phyloP scores from a whole-genome alignment of 2,888 invertebrate genomes.

The Tenthredo amoena region DNA sequence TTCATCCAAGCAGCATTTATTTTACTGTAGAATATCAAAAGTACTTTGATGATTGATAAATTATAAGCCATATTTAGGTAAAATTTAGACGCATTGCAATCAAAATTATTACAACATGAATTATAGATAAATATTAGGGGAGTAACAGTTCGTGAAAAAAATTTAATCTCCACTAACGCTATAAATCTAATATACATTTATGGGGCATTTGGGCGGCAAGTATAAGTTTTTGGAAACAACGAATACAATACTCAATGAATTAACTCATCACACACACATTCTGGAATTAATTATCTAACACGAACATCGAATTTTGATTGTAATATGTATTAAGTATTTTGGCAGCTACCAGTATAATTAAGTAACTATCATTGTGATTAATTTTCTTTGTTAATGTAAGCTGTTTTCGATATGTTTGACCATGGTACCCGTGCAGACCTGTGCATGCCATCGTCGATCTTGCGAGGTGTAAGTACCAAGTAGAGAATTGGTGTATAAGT shows the following conservation, averaged over 20 bases:
- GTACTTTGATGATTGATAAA: slow-evolving; percentile 21
- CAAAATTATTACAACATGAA: slow-evolving; percentile 20
- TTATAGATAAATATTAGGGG: not conserved
- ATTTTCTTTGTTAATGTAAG: slow-evolving; percentile 62
- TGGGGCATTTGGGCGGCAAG: not conserved
- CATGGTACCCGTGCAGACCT: slow-evolving; percentile 81
- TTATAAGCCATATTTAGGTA: slow-evolving; percentile 7
- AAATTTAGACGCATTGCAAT: slow-evolving; percentile 28
- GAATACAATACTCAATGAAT: not conserved
- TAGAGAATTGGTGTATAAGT: slow-evolving; percentile 56
- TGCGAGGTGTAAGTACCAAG: slow-evolving; percentile 91
- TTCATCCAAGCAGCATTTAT: not conserved
- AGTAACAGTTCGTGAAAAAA: not conserved
- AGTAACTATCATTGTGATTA: slow-evolving; percentile 19
- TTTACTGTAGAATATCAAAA: slow-evolving; percentile 21
- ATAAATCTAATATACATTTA: not conserved
- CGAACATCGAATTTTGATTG: slow-evolving; percentile 28
- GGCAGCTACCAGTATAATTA: slow-evolving; percentile 8
- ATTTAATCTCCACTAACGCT: not conserved
- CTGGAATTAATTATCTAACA: not conserved
- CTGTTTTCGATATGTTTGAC: slow-evolving; percentile 71
- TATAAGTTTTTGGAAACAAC: not conserved
- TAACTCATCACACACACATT: not conserved
- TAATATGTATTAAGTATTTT: slow-evolving; percentile 28
- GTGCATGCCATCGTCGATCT: slow-evolving; percentile 94